These are phyloP conservation scores for Rhogogaster chlorosoma DNA, from an alignment of 2,888 invertebrate species.

Conservation along the genomic window DNA sequence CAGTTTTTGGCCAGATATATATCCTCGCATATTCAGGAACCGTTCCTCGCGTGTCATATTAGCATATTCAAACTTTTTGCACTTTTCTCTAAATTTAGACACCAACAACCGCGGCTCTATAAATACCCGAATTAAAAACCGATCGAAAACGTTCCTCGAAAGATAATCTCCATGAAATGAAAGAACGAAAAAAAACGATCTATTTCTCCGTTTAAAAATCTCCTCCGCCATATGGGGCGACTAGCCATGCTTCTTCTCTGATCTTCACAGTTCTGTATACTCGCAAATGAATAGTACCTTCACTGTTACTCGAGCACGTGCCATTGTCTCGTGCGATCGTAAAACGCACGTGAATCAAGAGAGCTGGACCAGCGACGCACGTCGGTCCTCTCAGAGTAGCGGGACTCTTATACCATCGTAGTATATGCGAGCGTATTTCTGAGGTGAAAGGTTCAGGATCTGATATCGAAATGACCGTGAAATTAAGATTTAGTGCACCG, in stretches of 20 bases:
- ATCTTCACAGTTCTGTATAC: neutral
- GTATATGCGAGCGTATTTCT: neutral
- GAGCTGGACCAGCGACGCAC: conserved; percentile 15
- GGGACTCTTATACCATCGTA: neutral
- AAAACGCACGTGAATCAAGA: conserved; percentile 32
- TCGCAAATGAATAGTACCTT: neutral
- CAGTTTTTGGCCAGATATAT: conserved; percentile 8
- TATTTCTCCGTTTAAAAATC: neutral
- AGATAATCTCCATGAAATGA: neutral
- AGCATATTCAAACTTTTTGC: conserved; percentile 5
- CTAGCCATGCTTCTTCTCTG: neutral
- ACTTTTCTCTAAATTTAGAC: neutral
- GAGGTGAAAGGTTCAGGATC: conserved; percentile 38
- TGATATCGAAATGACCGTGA: conserved; percentile 20
- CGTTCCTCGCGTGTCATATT: conserved; percentile 4
- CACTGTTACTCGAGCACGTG: neutral
- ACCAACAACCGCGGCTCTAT: neutral
- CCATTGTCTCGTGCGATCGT: conserved; percentile 15
- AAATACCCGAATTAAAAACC: neutral
- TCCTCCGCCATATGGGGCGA: neutral
- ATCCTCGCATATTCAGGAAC: conserved; percentile 8
- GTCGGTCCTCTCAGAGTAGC: conserved; percentile 9
- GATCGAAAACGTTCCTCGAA: neutral
- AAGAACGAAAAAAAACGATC: neutral
- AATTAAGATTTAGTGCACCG: conserved; percentile 36